Evolutionary conservation across 2,113 vertebrate species (phyloP), one percentile per base, ranked within the genome.

Genomic region (Accipiter cooperii): DNA sequence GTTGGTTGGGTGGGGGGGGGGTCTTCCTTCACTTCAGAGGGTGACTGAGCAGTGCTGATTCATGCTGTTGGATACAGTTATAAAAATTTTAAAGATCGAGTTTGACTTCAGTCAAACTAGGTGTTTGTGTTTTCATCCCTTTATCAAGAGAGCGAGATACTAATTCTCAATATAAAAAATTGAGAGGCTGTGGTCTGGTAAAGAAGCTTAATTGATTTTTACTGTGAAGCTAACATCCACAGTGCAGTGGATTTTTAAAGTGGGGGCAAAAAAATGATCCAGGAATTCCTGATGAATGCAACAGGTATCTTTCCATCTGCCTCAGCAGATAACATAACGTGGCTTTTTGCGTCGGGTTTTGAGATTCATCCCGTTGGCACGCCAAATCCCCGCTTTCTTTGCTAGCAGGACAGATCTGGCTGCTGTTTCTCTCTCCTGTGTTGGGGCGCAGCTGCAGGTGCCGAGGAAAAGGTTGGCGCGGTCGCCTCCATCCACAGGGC

Each of bases 341-440:
- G 15, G 20, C 12, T 70, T 89, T 89, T 78, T 66, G n/a, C 17
- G n/a, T 17, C 6, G 4, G 16, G 20, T 33, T 76, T 49, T 46
- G 76, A 54, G 33, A 12, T 46, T 17, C 2, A 1, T 52, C 65
- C 12, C 74, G 20, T 31, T 49, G 28, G 64, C 13, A 11, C 10
- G 31, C 36, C 40, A 42, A 29, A 49, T 12, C 28, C 22, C 17
- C 1, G 1, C 22, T 24, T 61, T 16, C 75, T 29, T 57, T 89
- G 31, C 46, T 40, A 4, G 34, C 5, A 3, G 47, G 76, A 14
- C n/a, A 55, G 61, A 51, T 10, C 11, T 58, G 12, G 18, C 20
- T 4, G 2, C 52, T 8, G 13, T 36, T 61, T 40, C 38, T 68
- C 42, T 61, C 34, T 9, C 3, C 0, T 1, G 1, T n/a, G 22